Conservation (phyloP, 2,888 invertebrate species). For the Exephanes ischioxanthus region DNA sequence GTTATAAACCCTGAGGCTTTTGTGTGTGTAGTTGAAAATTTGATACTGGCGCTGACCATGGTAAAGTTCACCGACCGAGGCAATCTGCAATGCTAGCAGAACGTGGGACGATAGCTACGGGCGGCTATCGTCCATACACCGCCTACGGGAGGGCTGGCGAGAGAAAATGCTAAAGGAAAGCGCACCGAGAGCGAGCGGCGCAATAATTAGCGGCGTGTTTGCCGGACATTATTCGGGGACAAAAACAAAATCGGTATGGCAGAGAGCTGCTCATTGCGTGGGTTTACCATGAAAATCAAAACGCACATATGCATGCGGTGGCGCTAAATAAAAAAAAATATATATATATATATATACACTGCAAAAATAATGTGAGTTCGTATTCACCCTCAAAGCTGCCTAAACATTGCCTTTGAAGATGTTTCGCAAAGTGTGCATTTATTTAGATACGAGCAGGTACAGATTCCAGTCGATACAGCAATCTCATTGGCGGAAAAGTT, state of each 20-base stretch:
- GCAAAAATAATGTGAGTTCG: background rate
- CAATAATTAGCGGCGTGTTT: background rate
- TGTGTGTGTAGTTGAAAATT: slow-evolving; percentile 22
- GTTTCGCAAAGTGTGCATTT: background rate
- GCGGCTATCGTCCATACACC: background rate
- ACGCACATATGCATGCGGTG: no score
- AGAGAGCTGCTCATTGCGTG: background rate
- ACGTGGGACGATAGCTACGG: slow-evolving; percentile 7
- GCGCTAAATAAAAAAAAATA: no score
- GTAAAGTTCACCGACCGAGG: slow-evolving; percentile 3
- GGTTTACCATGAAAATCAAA: background rate
- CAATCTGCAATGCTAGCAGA: background rate
- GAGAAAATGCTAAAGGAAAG: background rate
- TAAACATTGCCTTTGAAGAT: background rate
- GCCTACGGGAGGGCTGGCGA: background rate
- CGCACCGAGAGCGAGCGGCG: background rate
- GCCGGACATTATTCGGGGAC: background rate
- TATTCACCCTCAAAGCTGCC: background rate
- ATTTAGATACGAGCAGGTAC: background rate
- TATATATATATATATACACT: no score
- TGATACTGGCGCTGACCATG: slow-evolving; percentile 21
- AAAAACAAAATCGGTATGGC: background rate
- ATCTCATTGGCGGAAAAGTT: background rate
- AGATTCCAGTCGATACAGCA: background rate
- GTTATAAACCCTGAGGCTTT: slow-evolving; percentile 25